Conservation (phyloP, 2,797 vertebrate species). For the Euthynnus affinis region DNA sequence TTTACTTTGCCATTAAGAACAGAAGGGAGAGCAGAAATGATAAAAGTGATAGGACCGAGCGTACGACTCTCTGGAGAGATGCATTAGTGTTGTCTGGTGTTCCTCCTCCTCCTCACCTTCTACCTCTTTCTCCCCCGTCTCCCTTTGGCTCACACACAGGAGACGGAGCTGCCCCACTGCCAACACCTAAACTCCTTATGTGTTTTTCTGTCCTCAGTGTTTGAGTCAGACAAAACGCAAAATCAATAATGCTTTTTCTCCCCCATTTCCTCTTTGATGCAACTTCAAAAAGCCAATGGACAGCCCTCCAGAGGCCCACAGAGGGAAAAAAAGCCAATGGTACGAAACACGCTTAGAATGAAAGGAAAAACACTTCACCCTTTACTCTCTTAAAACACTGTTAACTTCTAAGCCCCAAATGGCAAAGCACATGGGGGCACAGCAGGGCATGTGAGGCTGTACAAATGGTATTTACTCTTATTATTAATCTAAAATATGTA, state of each 20-base stretch:
- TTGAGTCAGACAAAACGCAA: slow-evolving; percentile 90
- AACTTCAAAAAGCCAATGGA: slow-evolving; percentile 90
- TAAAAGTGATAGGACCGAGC: slow-evolving; percentile 56
- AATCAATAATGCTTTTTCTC: slow-evolving; percentile 88
- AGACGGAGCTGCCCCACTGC: slow-evolving; percentile 67
- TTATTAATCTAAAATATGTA: slow-evolving; percentile 6
- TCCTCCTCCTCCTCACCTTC: slow-evolving; percentile 67
- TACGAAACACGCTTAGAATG: slow-evolving; percentile 80
- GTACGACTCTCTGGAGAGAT: slow-evolving; percentile 61
- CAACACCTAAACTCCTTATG: slow-evolving; percentile 78
- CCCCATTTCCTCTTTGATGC: slow-evolving; percentile 89
- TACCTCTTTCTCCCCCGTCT: slow-evolving; percentile 51
- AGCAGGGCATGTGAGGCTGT: slow-evolving; percentile 27
- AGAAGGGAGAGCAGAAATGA: slow-evolving; percentile 56
- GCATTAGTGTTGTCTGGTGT: slow-evolving; percentile 71
- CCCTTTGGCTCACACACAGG: slow-evolving; percentile 66
- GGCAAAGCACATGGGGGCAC: slow-evolving; percentile 50
- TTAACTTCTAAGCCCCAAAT: slow-evolving; percentile 74
- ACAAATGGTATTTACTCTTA: slow-evolving; percentile 23
- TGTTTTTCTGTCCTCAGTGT: slow-evolving; percentile 85
- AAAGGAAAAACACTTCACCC: slow-evolving; percentile 76
- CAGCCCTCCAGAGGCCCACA: slow-evolving; percentile 83
- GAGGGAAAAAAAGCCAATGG: slow-evolving; percentile 72
- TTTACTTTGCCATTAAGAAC: slow-evolving; percentile 73
- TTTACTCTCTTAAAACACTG: slow-evolving; percentile 73